Evolutionary conservation across 2,888 invertebrate species (phyloP), one percentile per base, ranked within the genome.

Genomic region (Barypeithes pellucidus): DNA sequence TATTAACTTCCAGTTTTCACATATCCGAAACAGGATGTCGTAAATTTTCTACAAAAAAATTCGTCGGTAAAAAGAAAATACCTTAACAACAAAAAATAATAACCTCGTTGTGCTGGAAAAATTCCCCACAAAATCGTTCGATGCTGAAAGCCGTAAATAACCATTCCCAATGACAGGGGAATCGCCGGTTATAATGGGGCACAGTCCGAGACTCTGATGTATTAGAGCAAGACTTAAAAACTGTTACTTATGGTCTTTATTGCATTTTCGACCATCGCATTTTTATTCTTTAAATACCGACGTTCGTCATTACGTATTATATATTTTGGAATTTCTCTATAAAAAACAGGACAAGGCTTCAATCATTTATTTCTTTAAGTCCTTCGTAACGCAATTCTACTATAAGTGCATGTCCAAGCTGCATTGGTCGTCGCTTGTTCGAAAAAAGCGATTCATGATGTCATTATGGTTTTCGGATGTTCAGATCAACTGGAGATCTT

Each of bases 201-300:
- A 52, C 52, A 14, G 52, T 29, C 52, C 29, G 29, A 52, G 24
- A 24, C 52, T 52, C n/a, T 3, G 14, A n/a, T 14, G 24, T 52
- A 29, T 52, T 24, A 29, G 29, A 29, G 24, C 52, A 14, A 0
- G 14, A 52, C 52, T 52, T 52, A 52, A 52, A 52, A 29, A 29
- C 8, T 52, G 50, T 50, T 52, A 52, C 29, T 52, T 29, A 52
- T 29, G 50, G n/a, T 11, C 50, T 22, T 47, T 47, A 47, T 47
- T 47, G 20, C 47, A 11, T 47, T 45, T 47, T 47, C 9, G 47
- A 3, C 47, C 20, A 47, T 9, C 18, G 47, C 47, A 16, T 3
- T 3, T 14, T 18, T 45, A 2, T 45, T 45, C 8, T 45, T 29
- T 1, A 29, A 29, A 29, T 29, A 29, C 5, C 29, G 7, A 4